Base-by-base conservation (phyloP, 2,888 invertebrate species). In the Pinctada fucata region DNA sequence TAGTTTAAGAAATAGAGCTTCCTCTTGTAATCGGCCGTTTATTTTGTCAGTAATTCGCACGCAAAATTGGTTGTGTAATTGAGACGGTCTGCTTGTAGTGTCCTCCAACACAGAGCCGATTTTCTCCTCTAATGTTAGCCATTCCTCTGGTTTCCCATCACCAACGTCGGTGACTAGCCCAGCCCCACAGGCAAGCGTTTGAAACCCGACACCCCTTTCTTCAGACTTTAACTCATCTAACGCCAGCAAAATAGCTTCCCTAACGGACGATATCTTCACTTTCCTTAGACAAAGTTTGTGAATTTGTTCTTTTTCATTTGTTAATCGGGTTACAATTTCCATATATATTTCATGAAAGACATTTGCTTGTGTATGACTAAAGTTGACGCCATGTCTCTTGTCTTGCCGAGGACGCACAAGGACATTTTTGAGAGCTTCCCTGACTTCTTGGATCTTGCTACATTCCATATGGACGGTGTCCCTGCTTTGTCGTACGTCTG, bases 341-440 rank as follows among this genome's bases (percentile, higher is more conserved):
- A 87, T 50, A 78, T 91, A 91, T 2, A 88, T 83, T 16, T 84
- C 82, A 79, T 90, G 89, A 65, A 88, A 86, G 1, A 85, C 84
- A 66, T 85, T 80, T 47, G 70, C 72, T 13, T 71, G 48, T 72
- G 71, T 82, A 3, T 81, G 81, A 66, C 81, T 83, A 13, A 73
- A 76, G n/a, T 75, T 82, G 65, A 81, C 84, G 50, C 75, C 76
- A 48, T 82, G 78, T 10, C 79, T 78, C 69, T 16, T 77, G 64
- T 78, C 80, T 0, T 78, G 74, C 75, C 82, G 79, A 51, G 82
- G 83, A 70, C 88, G 75, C 5, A 76, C 74, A n/a, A 86, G 82
- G 4, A 86, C 87, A 77, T 88, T 87, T 71, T 85, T 87, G 0
- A 90, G 84, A 63, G 86, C 87, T 78, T 90, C 90, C 49, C 89